Conservation (phyloP, 2,797 vertebrate species). For the Myiotriccus ornatus region DNA sequence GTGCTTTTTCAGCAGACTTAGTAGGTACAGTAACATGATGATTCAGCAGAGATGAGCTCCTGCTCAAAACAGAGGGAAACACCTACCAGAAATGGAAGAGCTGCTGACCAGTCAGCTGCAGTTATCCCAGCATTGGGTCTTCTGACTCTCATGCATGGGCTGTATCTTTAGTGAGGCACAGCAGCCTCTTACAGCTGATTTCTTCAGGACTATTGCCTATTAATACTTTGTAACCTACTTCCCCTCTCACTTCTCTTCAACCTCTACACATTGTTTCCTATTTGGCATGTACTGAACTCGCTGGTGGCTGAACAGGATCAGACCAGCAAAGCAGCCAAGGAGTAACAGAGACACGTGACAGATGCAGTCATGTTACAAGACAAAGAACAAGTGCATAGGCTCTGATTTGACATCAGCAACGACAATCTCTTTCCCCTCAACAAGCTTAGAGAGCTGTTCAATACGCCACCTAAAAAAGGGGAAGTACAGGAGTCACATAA, state of each 20-base stretch:
- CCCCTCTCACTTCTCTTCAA: not conserved
- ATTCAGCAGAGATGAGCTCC: constrained; percentile 12
- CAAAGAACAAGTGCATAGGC: not conserved
- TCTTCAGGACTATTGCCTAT: not conserved
- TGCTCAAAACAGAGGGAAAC: not conserved
- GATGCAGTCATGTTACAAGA: accelerated
- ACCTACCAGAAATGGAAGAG: not conserved
- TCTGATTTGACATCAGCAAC: not conserved
- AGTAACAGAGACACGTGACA: not conserved
- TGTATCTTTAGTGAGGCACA: not conserved
- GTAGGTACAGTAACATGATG: not conserved
- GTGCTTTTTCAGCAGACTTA: constrained; percentile 13
- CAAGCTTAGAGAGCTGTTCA: not conserved
- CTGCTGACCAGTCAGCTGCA: constrained; percentile 3
- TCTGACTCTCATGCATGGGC: not conserved
- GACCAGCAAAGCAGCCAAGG: not conserved
- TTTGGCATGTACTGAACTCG: not conserved
- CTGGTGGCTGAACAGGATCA: not conserved
- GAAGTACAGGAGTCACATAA: not conserved
- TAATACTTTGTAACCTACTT: not conserved
- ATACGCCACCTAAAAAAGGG: not conserved
- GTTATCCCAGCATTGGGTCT: not conserved
- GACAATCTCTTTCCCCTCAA: not conserved
- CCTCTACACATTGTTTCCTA: not conserved
- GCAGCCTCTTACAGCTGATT: not conserved